These are phyloP conservation scores for Marronus borbonicus DNA, from an alignment of 2,888 invertebrate species.

Conservation along the genomic window DNA sequence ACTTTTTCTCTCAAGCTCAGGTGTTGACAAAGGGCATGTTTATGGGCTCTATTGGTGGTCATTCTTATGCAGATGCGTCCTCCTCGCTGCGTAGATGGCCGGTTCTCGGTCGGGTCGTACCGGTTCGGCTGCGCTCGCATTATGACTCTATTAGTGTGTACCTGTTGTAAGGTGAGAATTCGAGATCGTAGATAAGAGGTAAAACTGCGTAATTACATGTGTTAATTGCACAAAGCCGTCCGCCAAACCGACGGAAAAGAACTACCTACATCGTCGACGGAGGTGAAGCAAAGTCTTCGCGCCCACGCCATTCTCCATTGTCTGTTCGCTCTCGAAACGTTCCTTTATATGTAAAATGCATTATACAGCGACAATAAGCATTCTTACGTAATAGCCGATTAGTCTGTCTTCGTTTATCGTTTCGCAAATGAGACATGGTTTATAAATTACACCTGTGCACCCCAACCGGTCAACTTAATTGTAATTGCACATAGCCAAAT, in stretches of 20 bases:
- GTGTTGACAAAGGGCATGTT: conserved; percentile 68
- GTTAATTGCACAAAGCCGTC: conserved; percentile 51
- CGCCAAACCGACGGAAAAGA: conserved; percentile 42
- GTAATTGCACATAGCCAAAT: no score
- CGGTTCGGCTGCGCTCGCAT: conserved; percentile 54
- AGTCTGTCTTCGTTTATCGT: neutral
- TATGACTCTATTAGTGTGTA: conserved; percentile 64
- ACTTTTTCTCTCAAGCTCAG: conserved; percentile 58
- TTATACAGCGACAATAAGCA: no score
- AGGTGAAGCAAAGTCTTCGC: conserved; percentile 14
- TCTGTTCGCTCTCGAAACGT: no score
- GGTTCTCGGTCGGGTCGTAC: conserved; percentile 13
- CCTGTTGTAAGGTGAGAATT: conserved; percentile 54
- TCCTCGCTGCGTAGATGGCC: conserved; percentile 28
- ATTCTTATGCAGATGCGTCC: conserved; percentile 65
- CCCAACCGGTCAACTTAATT: no score
- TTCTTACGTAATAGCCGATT: no score
- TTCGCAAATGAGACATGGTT: no score
- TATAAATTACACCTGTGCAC: no score
- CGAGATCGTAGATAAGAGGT: conserved; percentile 52
- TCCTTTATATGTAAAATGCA: no score
- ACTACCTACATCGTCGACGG: conserved; percentile 27
- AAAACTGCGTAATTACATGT: conserved; percentile 51
- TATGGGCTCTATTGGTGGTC: conserved; percentile 63
- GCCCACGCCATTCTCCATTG: conserved; percentile 6